Percentiles rank a stretch among this genome's conserved stretches.
Evolutionary conservation across 2,797 vertebrate genomes (phyloP).

Genomic region (Acanthornis magna): DNA sequence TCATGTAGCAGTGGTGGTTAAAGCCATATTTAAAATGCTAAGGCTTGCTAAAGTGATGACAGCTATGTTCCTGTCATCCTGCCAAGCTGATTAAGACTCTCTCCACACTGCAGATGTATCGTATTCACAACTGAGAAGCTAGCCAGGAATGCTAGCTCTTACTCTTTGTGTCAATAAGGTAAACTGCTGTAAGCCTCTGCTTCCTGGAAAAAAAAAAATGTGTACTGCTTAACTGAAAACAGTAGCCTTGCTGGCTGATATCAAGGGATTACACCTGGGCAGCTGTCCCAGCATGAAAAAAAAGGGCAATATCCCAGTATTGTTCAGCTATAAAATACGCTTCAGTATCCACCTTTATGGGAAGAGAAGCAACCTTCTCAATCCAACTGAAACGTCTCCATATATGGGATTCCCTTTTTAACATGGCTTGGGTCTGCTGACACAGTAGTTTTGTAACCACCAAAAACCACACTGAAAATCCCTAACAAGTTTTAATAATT

Average conservation of each 20-base stretch:
- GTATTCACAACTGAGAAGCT: background rate
- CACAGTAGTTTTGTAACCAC: background rate
- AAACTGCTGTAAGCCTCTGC: background rate
- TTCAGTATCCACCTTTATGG: background rate
- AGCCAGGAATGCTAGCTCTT: background rate
- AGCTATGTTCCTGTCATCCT: background rate
- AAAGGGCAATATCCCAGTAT: background rate
- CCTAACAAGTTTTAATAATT: background rate
- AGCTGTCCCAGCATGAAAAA: background rate
- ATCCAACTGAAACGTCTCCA: background rate
- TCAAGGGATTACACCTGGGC: background rate
- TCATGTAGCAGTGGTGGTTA: background rate
- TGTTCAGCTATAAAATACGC: background rate
- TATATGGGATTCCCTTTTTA: background rate
- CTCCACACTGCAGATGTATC: background rate
- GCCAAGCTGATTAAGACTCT: slow-evolving; percentile 14
- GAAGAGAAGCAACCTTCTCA: background rate
- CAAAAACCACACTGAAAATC: background rate
- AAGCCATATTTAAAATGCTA: background rate
- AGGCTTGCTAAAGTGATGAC: background rate
- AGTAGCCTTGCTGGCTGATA: background rate
- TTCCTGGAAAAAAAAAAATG: background rate
- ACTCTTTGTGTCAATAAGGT: background rate
- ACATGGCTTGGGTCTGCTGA: background rate
- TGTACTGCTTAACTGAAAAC: background rate